phyloP scores from a whole-genome alignment of 2,888 invertebrate genomes.

The Empis stercorea region DNA sequence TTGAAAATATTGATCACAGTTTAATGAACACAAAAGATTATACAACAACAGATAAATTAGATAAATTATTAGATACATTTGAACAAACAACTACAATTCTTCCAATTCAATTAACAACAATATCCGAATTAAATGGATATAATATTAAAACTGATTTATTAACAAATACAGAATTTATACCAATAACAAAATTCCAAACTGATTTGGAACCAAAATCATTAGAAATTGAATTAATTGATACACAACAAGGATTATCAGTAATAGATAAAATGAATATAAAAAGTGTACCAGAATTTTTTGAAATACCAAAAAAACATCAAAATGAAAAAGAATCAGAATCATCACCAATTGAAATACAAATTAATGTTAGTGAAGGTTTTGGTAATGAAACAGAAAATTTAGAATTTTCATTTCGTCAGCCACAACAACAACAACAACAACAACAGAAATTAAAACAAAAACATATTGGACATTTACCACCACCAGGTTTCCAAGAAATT shows the following conservation, averaged over 20 bases:
- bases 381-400: conserved; percentile 30
- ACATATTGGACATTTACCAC: background rate
- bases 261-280: background rate
- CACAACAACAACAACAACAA: conserved; percentile 4
- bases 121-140: too few relatives aligned
- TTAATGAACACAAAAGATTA: too few relatives aligned
- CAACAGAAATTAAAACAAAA: background rate
- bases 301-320: background rate
- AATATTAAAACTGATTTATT: too few relatives aligned
- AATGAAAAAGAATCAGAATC: conserved; percentile 24
- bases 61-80: too few relatives aligned
- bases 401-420: conserved; percentile 30
- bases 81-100: too few relatives aligned
- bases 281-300: background rate
- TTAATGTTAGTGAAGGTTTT: conserved; percentile 32
- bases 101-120: too few relatives aligned
- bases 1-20: background rate
- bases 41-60: too few relatives aligned
- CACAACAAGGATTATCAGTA: background rate
- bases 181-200: background rate
- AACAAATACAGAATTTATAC: too few relatives aligned
- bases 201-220: background rate
- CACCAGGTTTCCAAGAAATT: conserved; percentile 1
- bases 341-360: conserved; percentile 33
- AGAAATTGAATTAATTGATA: conserved; percentile 1